phyloP scores from a whole-genome alignment of 2,888 invertebrate genomes.

The Heliconius erato region DNA sequence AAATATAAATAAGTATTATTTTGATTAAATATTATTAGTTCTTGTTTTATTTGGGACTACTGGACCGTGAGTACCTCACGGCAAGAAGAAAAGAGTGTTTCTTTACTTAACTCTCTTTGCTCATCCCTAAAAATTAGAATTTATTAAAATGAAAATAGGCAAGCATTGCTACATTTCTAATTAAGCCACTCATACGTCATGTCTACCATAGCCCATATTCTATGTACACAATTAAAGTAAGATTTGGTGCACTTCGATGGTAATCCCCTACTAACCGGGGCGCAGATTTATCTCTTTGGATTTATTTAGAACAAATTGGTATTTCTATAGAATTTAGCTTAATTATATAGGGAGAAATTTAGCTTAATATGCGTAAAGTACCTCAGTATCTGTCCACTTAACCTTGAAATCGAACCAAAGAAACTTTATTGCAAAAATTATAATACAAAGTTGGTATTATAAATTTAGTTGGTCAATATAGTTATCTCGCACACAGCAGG shows the following conservation, averaged over 20 bases:
- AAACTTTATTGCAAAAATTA: too few species aligned
- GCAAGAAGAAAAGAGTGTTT: neutral
- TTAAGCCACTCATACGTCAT: neutral
- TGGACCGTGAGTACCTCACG: neutral
- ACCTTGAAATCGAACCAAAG: too few species aligned
- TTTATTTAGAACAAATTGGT: slow-evolving; percentile 12
- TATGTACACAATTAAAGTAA: slow-evolving; percentile 15
- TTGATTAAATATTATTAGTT: neutral
- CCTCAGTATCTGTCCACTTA: too few species aligned
- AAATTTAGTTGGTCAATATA: too few species aligned
- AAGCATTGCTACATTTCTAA: neutral
- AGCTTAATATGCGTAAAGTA: too few species aligned
- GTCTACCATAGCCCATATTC: neutral
- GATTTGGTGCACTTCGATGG: slow-evolving; percentile 14
- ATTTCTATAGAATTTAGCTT: neutral
- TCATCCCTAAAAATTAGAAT: neutral
- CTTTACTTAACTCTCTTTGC: neutral
- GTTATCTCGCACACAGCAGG: too few species aligned
- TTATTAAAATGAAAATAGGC: neutral
- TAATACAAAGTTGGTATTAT: too few species aligned
- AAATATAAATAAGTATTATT: too few species aligned
- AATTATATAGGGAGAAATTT: neutral
- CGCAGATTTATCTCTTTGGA: slow-evolving; percentile 19
- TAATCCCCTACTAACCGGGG: slow-evolving; percentile 17
- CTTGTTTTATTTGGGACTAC: neutral